phyloP scores from a whole-genome alignment of 1,140 invertebrate species.

The Sycophaga agraensis region DNA sequence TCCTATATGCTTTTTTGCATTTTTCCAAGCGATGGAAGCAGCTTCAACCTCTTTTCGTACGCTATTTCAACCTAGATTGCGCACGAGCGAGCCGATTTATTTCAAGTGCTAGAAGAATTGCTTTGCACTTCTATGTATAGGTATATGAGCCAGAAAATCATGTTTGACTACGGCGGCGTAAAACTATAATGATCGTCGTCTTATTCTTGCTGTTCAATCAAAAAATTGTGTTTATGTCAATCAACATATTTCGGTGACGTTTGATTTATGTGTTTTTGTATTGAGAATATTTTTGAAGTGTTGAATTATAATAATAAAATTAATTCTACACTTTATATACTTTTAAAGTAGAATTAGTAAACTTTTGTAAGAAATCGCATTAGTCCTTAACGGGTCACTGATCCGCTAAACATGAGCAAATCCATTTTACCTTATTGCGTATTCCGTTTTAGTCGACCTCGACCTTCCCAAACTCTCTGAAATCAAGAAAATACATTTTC shows the following conservation, averaged over 20 bases:
- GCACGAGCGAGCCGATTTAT: not conserved
- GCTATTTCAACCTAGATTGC: too few relatives aligned
- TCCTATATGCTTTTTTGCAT: not conserved
- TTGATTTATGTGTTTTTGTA: too few relatives aligned
- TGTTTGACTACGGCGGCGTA: too few relatives aligned
- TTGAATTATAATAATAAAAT: too few relatives aligned
- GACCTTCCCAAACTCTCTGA: constrained; percentile 19
- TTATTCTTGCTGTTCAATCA: too few relatives aligned
- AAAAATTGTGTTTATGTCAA: too few relatives aligned
- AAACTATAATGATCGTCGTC: too few relatives aligned
- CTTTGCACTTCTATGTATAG: not conserved
- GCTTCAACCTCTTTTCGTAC: not conserved
- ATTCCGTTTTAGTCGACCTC: constrained; percentile 15
- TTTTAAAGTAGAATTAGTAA: too few relatives aligned
- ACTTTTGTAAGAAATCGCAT: not conserved
- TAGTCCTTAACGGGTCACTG: constrained; percentile 8
- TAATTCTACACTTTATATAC: too few relatives aligned
- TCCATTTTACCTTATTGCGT: constrained; percentile 26
- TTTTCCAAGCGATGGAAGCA: not conserved
- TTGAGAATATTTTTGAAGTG: too few relatives aligned
- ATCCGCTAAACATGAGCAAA: constrained; percentile 13
- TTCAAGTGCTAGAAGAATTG: constrained; percentile 5
- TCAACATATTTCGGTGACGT: too few relatives aligned
- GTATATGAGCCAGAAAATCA: constrained; percentile 2
- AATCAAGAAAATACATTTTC: constrained; percentile 23